Conservation (phyloP, 2,888 invertebrate species). For the Lysandra coridon region DNA sequence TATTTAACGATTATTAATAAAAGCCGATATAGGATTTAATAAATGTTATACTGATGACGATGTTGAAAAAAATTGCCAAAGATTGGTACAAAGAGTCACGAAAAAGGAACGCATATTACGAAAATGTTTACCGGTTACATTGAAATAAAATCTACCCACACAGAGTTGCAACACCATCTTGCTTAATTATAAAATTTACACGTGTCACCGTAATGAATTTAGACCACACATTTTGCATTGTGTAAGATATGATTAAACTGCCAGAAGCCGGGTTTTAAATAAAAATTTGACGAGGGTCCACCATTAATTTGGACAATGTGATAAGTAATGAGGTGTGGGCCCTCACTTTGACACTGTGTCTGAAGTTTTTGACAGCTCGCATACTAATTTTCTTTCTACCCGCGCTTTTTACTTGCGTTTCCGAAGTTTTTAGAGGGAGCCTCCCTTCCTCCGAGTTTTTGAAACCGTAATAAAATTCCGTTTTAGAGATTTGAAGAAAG, state of each 20-base stretch:
- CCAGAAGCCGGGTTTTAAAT: slow-evolving; percentile 72
- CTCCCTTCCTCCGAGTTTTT: neutral
- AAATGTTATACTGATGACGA: no score
- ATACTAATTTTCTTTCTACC: slow-evolving; percentile 76
- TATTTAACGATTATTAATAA: no score
- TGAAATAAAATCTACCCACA: no score
- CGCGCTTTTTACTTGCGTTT: slow-evolving; percentile 61
- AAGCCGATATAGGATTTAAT: no score
- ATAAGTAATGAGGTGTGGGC: slow-evolving; percentile 79
- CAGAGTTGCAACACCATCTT: neutral
- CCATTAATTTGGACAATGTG: slow-evolving; percentile 80
- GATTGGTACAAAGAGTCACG: no score
- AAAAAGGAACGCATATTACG: no score
- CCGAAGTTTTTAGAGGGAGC: slow-evolving; percentile 48
- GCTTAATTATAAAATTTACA: neutral
- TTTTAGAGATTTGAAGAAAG: neutral
- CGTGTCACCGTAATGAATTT: slow-evolving; percentile 21
- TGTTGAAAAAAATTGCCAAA: no score
- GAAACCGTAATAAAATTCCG: neutral
- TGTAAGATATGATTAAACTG: slow-evolving; percentile 77
- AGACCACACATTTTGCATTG: slow-evolving; percentile 22
- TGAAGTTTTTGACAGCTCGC: slow-evolving; percentile 77
- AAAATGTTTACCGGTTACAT: no score
- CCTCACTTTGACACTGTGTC: slow-evolving; percentile 69
- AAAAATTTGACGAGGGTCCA: slow-evolving; percentile 79